Base-by-base conservation (phyloP, 2,888 invertebrate genomes). In the Ommatoiulus sabulosus region DNA sequence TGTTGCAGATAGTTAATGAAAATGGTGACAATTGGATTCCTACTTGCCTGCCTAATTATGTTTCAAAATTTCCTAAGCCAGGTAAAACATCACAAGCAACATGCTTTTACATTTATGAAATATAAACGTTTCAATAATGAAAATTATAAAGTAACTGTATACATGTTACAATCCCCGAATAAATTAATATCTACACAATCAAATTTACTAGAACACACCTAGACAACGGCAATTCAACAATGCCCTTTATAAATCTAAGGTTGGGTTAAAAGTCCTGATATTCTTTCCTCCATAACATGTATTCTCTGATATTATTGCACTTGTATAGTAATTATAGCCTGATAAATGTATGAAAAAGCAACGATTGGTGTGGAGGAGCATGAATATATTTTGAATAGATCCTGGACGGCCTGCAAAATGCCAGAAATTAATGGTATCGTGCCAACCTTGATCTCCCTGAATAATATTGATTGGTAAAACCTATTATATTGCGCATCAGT, bases 101-200 rank as follows among this genome's bases (percentile, higher is more conserved):
- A 72, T 72, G 72, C 24, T 5, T 72, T 72, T 10, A 72, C 72
- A 72, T 72, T 72, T 72, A 72, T 72, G 72, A 72, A 72, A 72
- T 72, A 72, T 72, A 72, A 24, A 72, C 24, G 24, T 12, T 72
- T 20, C 72, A 72, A 72, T 72, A 72, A 72, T 20, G 24, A 72
- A 24, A 5, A 24, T 20, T 24, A 48, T 72, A 24, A 72, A 35
- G 35, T 24, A n/a, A n/a, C n/a, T n/a, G n/a, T n/a, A 3, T 72
- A 72, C 24, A 24, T 24, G 10, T 24, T 72, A 10, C 24, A 72
- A 72, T 72, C 4, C 7, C 20, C 72, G 24, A 72, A 72, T 72
- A 72, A 72, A 72, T 72, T 72, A 72, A 24, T 63, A 72, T 72
- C 72, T 72, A 72, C 72, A 72, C 10, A 24, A 72, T 72, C 24